Evolutionary conservation across 2,797 vertebrate species (phyloP).

Genomic region (Eulemur rubriventer): DNA sequence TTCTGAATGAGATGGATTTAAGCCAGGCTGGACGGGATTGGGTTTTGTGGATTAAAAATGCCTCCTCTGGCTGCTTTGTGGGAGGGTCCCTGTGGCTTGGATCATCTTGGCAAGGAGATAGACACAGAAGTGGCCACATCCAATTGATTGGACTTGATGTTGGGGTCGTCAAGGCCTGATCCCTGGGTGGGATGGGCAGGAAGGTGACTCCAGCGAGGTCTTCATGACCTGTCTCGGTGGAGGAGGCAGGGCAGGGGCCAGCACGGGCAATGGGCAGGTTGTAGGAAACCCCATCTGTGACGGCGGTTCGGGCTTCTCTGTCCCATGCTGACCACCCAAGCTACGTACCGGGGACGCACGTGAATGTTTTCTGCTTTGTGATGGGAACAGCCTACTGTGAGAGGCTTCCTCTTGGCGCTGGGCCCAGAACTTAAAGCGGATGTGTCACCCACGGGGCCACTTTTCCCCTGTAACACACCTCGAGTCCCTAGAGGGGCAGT

Average conservation of each 20-base stretch:
- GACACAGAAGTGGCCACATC: neutral
- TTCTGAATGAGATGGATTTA: neutral
- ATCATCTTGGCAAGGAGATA: neutral
- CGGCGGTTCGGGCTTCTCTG: neutral
- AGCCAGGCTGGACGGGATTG: neutral
- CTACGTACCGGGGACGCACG: neutral
- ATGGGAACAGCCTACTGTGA: neutral
- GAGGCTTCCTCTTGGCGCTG: neutral
- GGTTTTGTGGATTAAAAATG: neutral
- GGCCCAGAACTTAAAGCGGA: no score
- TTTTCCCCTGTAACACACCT: fast-evolving
- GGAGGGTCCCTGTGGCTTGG: neutral
- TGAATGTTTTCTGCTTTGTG: neutral
- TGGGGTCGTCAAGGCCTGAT: neutral
- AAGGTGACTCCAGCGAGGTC: neutral
- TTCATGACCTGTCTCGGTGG: no score
- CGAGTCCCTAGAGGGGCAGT: neutral
- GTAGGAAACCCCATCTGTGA: neutral
- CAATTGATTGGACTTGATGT: neutral
- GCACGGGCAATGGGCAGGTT: no score
- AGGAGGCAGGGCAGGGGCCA: neutral
- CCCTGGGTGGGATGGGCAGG: neutral
- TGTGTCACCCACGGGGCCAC: neutral
- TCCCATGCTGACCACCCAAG: neutral
- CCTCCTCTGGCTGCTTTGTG: neutral